Evolutionary conservation across 2,113 vertebrate species (phyloP).

Genomic region (Morphnarchus princeps): DNA sequence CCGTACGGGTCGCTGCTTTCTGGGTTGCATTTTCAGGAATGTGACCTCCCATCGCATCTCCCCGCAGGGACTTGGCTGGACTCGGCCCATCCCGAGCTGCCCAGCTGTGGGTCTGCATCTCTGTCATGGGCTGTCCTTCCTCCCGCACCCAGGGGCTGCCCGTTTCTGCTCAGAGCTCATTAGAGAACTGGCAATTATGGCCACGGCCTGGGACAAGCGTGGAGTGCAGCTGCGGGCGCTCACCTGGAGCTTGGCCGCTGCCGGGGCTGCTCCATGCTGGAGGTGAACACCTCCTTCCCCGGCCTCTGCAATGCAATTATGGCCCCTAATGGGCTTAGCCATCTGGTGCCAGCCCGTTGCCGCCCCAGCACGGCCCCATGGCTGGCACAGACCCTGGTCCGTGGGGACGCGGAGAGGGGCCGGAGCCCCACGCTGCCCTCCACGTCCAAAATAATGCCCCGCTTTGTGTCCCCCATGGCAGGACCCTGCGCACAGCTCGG

Average conservation of each 20-base stretch:
- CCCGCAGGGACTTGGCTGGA: rapidly evolving
- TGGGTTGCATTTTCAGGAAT: background rate
- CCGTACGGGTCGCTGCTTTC: background rate
- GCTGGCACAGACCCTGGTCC: background rate
- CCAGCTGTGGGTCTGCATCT: rapidly evolving
- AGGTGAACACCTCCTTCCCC: background rate
- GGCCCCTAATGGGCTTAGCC: constrained; percentile 46
- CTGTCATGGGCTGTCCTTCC: background rate
- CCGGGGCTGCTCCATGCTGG: background rate
- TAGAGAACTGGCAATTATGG: background rate
- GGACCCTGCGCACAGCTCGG: background rate
- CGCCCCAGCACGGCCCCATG: background rate
- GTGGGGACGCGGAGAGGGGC: background rate
- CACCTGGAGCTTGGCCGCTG: background rate
- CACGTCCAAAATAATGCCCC: rapidly evolving
- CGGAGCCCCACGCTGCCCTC: rapidly evolving
- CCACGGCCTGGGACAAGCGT: rapidly evolving
- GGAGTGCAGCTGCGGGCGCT: rapidly evolving
- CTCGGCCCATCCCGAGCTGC: background rate
- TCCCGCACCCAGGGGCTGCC: too few relatives aligned
- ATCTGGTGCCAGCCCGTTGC: background rate
- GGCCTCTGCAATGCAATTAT: background rate
- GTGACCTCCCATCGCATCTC: background rate
- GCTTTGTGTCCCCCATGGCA: background rate
- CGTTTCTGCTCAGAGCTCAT: background rate